phyloP scores from a whole-genome alignment of 2,888 invertebrate species.

The Druceiella hillmani region DNA sequence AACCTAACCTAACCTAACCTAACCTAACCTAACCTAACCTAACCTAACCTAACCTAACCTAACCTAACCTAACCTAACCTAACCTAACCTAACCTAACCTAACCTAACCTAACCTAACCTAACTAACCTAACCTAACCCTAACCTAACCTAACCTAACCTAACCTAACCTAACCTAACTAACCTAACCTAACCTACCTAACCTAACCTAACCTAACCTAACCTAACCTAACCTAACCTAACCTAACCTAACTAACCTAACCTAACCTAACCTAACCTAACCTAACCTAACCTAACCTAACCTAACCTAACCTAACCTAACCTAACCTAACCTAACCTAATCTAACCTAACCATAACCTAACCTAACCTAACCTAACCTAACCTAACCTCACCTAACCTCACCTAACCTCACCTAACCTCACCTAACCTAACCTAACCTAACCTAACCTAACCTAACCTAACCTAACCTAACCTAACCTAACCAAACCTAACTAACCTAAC shows the following conservation, averaged over 20 bases:
- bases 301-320: not conserved
- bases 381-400: not conserved
- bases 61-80: conserved; percentile 4
- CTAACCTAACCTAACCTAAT: not conserved
- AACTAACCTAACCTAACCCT: conserved; percentile 4
- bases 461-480: conserved; percentile 5
- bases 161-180: conserved; percentile 1
- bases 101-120: conserved; percentile 2
- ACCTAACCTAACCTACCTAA: conserved; percentile 5
- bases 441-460: conserved; percentile 7
- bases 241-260: conserved; percentile 2
- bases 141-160: not conserved
- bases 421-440: conserved; percentile 4
- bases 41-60: conserved; percentile 5
- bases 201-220: conserved; percentile 5
- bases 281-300: not conserved
- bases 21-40: conserved; percentile 7
- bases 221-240: conserved; percentile 5
- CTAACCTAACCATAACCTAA: conserved; percentile 1
- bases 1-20: conserved; percentile 5
- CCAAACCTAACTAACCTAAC: conserved; percentile 1
- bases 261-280: not conserved
- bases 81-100: conserved; percentile 4
- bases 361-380: conserved; percentile 2
- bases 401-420: conserved; percentile 3